A percentile compares a stretch with the other conserved stretches of the same genome.
phyloP scores from a whole-genome alignment of 2,888 invertebrate species.

The Augiades crinisus region DNA sequence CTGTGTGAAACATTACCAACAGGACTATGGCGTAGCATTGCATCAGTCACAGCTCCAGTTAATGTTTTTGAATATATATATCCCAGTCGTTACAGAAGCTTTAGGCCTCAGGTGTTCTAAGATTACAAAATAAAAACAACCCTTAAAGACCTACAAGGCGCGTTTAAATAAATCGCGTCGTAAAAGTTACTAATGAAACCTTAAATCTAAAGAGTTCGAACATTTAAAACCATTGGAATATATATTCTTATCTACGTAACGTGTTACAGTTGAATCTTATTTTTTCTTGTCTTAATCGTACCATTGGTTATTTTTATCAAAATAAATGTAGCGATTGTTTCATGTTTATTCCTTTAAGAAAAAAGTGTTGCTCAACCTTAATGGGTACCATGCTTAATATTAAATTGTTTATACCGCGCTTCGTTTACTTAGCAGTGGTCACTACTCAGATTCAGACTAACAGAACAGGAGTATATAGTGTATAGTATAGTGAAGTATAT shows the following conservation, averaged over 20 bases:
- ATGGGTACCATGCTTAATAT: too few species aligned
- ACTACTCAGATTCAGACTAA: too few species aligned
- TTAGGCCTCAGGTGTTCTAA: neutral
- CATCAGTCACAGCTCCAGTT: too few species aligned
- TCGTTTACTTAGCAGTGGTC: too few species aligned
- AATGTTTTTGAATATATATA: neutral
- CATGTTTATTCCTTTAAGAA: neutral
- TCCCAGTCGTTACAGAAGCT: neutral
- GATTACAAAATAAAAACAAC: neutral
- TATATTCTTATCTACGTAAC: slow-evolving; percentile 1
- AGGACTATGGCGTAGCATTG: too few species aligned
- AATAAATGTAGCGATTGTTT: neutral
- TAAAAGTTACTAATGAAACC: slow-evolving; percentile 5
- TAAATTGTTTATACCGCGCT: too few species aligned
- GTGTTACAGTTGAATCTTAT: neutral
- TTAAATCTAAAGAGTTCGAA: neutral
- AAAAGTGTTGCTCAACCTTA: neutral
- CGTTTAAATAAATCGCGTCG: neutral
- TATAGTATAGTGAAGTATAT: too few species aligned
- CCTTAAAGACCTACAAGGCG: neutral
- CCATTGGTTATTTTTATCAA: neutral
- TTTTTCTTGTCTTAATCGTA: neutral
- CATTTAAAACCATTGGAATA: neutral
- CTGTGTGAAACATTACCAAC: too few species aligned
- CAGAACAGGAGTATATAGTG: too few species aligned